Base-by-base conservation (phyloP, 2,113 vertebrate genomes). In the Opisthocomus hoazin region DNA sequence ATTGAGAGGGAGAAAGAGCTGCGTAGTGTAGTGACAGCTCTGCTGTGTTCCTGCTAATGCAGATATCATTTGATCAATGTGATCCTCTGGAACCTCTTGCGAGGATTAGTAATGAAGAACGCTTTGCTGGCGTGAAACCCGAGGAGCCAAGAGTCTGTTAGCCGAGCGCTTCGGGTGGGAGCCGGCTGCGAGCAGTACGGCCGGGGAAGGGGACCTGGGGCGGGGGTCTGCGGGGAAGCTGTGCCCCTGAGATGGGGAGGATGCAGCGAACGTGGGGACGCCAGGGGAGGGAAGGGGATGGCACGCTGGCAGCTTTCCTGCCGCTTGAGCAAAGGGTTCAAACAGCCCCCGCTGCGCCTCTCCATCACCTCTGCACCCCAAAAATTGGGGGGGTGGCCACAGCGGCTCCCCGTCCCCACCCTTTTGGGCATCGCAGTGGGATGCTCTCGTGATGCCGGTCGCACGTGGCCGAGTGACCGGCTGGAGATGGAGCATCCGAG, bases 1-100 rank as follows among this genome's bases (percentile, higher is more conserved):
- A 30, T 6, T 57, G 80, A 89, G 84, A 50, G 64, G 66, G 82
- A 94, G 87, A 34, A 76, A 24, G 86, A 93, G 87, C 80, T 10
- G 83, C 20, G 66, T 77, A 65, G 66, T 8, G 63, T 10, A 45
- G 87, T 54, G 87, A 51, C 71, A 84, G 81, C 78, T 88, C 94
- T 29, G 85, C 65, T 7, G 54, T 60, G 75, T 26, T 57, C 66
- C 77, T 53, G 84, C 70, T 94, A 89, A 94, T 68, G 82, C 77
- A 95, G 94, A 68, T 81, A 89, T 87, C 92, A 71, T 81, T 90
- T 93, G 88, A 95, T 96, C 93, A 82, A 15, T 3, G 20, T n/a
- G 91, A 87, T 77, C 37, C 69, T 86, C 83, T 3, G 21, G 50
- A 41, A 53, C 86, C 73, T 84, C 89, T 87, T 51, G 45, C 0